Evolutionary conservation across 2,888 invertebrate genomes (phyloP).

Genomic region (Melinaea menophilus): DNA sequence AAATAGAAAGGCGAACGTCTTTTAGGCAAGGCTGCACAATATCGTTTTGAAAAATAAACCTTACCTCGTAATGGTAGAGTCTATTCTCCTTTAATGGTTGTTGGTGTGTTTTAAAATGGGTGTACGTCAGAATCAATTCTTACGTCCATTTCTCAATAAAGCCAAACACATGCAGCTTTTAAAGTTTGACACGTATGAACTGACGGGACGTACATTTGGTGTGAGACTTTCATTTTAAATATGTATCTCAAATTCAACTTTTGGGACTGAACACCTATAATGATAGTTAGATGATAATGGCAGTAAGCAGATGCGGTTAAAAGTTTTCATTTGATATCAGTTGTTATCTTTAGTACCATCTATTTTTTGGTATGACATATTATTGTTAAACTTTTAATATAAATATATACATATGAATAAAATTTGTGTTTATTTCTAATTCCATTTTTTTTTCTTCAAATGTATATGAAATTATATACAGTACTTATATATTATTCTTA

Average conservation of each 20-base stretch:
- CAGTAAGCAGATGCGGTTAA: too few relatives aligned
- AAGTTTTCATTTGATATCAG: too few relatives aligned
- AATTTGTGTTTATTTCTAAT: too few relatives aligned
- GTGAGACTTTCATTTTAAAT: neutral
- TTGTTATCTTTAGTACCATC: too few relatives aligned
- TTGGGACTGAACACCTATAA: too few relatives aligned
- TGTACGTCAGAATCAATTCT: constrained; percentile 71
- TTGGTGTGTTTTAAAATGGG: constrained; percentile 58
- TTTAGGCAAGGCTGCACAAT: constrained; percentile 45
- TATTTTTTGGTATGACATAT: too few relatives aligned
- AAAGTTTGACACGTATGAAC: constrained; percentile 53
- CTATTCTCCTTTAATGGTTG: constrained; percentile 25
- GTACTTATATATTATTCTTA: too few relatives aligned
- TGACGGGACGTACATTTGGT: constrained; percentile 15
- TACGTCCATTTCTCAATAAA: constrained; percentile 73
- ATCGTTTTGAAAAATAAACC: constrained; percentile 28
- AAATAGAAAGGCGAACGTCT: constrained; percentile 62
- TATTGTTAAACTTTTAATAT: too few relatives aligned
- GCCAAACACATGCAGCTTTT: constrained; percentile 69
- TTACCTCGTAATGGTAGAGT: constrained; percentile 25
- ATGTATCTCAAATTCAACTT: too few relatives aligned
- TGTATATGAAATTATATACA: too few relatives aligned
- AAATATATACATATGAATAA: too few relatives aligned
- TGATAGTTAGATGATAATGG: neutral
- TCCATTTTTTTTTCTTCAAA: too few relatives aligned